phyloP scores from a whole-genome alignment of 2,113 vertebrate species.

The Aptenodytes forsteri region DNA sequence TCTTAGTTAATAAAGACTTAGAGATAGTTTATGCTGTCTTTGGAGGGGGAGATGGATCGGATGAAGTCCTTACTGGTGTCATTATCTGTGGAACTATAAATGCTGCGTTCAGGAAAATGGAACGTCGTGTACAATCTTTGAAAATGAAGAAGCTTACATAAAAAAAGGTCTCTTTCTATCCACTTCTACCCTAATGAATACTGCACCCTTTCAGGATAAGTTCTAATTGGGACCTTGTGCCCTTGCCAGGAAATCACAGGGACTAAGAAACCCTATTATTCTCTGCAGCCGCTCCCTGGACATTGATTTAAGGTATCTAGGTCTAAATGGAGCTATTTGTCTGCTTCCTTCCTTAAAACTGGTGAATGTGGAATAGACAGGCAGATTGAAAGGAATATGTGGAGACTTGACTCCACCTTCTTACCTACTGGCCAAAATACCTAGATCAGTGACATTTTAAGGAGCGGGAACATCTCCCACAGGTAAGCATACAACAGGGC shows the following conservation, averaged over 20 bases:
- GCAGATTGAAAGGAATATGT: not conserved
- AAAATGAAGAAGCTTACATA: not conserved
- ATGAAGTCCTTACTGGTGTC: not conserved
- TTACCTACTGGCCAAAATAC: not conserved
- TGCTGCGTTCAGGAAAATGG: not conserved
- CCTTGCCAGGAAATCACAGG: not conserved
- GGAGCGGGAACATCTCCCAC: not conserved
- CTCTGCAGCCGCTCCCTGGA: not conserved
- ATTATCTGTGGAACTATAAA: not conserved
- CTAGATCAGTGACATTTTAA: not conserved
- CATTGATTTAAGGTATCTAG: conserved; percentile 1
- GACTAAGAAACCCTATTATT: not conserved
- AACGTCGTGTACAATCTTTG: not conserved
- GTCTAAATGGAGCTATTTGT: not conserved
- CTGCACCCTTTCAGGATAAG: not conserved
- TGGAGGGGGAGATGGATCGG: not conserved
- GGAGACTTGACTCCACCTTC: not conserved
- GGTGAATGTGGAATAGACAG: not conserved
- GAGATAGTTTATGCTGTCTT: not conserved
- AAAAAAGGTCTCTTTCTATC: not conserved
- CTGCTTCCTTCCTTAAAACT: not conserved
- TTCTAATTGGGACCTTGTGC: conserved; percentile 40
- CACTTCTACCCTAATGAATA: not conserved
- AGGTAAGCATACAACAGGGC: not conserved
- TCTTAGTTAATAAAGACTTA: not conserved